Evolutionary conservation across 2,113 vertebrate species (phyloP).

Genomic region (Rissa tridactyla): DNA sequence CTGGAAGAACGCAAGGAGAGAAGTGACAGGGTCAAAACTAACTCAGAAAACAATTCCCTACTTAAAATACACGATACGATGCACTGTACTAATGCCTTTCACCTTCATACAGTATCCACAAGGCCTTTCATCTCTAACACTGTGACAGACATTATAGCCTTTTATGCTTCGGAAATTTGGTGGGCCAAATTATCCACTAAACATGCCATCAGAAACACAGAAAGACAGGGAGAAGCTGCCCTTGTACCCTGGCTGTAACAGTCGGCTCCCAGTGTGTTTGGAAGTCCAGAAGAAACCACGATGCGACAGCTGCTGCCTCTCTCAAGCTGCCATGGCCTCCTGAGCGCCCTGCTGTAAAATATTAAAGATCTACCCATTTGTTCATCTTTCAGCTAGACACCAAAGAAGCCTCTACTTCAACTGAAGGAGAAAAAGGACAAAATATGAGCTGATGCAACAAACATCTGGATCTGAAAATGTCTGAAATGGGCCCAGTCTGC

Average conservation of each 20-base stretch:
- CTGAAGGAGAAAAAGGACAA: background rate
- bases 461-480: background rate
- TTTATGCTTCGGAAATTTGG: background rate
- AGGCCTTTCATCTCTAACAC: background rate
- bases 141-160: background rate
- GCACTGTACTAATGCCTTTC: background rate
- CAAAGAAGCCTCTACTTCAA: background rate
- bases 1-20: background rate
- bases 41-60: background rate
- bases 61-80: background rate
- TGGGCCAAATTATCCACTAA: background rate
- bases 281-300: conserved; percentile 13
- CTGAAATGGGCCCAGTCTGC: background rate
- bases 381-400: background rate
- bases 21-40: conserved; percentile 7
- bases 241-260: background rate
- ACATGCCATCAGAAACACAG: background rate
- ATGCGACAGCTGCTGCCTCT: background rate
- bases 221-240: background rate
- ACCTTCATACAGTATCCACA: background rate
- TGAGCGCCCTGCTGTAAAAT: background rate
- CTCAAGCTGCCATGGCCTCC: background rate
- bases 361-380: background rate
- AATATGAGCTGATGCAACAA: background rate
- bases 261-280: background rate